Evolutionary conservation across 2,797 vertebrate species (phyloP), one percentile per base, ranked within the genome.

Genomic region (Rhinophrynus dorsalis): DNA sequence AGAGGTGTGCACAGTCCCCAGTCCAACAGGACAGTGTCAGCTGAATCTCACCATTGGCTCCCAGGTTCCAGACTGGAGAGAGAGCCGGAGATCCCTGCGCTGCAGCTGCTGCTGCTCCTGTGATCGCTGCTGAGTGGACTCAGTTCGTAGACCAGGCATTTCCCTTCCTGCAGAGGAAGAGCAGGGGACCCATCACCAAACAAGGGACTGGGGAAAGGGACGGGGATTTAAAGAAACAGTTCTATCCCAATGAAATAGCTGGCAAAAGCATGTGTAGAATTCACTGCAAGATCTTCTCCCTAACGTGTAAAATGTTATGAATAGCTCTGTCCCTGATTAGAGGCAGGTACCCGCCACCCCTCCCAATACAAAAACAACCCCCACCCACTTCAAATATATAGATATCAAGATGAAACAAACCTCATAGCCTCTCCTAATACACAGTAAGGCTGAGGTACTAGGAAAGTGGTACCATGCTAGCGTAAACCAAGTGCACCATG

Each of bases 131-230:
- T 18, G 56, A 54, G 77, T 69, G 80, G 77, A 11, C 11, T n/a
- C 58, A 10, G 44, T 42, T 52, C 75, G 81, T 67, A 79, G 78
- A 79, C 84, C 83, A 85, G 88, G 90, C 84, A 88, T 88, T 83
- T 81, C 80, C 79, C 82, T 89, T 88, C 86, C 83, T 82, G 84
- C 81, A 78, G 81, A 80, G 90, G 88, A 81, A 83, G 86, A 84
- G 59, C 76, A 81, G 70, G 75, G 57, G 77, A 77, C 81, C 68
- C 62, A 18, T 35, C 29, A 33, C 27, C 30, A 21, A 21, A 12
- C 23, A 51, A 30, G 8, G 42, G 20, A 12, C 8, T 6, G 57
- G 12, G 37, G 37, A 38, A 13, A 21, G 12, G 1, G 62, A 58
- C 37, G 10, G 62, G 6, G 47, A 70, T 71, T 82, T 78, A 82